Base-by-base conservation (phyloP, 1,140 invertebrate genomes). In the Hirudo medicinalis region DNA sequence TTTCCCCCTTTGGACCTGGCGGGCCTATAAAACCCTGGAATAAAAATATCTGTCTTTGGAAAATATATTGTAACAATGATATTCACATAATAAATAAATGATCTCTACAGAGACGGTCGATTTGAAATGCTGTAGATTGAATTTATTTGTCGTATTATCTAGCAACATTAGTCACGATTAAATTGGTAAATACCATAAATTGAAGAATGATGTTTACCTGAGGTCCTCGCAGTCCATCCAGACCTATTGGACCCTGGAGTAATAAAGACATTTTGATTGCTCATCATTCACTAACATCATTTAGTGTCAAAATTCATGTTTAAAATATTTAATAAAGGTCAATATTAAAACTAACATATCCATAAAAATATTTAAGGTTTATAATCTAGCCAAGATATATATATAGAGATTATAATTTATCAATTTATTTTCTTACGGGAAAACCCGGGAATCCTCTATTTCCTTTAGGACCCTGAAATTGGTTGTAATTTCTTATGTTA, bases 391-490 rank as follows among this genome's bases (percentile, higher is more conserved):
- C n/a, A n/a, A n/a, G n/a, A n/a, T n/a, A n/a, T n/a, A n/a, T n/a
- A n/a, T n/a, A n/a, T n/a, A n/a, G n/a, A n/a, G n/a, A n/a, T n/a
- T n/a, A n/a, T n/a, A n/a, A n/a, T n/a, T n/a, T n/a, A n/a, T n/a
- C n/a, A n/a, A n/a, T n/a, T n/a, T 25, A 25, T 57, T 57, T 25
- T n/a, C 57, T 63, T 25, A 63, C 71, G 8, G 71, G 71, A 19
- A 72, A 67, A 53, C 71, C 71, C 4, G 71, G 63, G 17, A 67
- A 57, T 6, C 71, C 71, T 49, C 71, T 40, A 43, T 72, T 40
- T 43, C 71, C 71, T 25, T 72, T 72, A 32, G 55, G 32, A 13
- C 71, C 71, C 32, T 67, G 60, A 25, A 68, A 68, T 49, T 2
- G 9, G 9, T 15, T 49, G 43, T 49, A 49, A 49, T 49, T 49